These are phyloP conservation scores for Enteromius afrohamiltoni DNA, from an alignment of 2,797 vertebrate genomes.

Conservation along the genomic window DNA sequence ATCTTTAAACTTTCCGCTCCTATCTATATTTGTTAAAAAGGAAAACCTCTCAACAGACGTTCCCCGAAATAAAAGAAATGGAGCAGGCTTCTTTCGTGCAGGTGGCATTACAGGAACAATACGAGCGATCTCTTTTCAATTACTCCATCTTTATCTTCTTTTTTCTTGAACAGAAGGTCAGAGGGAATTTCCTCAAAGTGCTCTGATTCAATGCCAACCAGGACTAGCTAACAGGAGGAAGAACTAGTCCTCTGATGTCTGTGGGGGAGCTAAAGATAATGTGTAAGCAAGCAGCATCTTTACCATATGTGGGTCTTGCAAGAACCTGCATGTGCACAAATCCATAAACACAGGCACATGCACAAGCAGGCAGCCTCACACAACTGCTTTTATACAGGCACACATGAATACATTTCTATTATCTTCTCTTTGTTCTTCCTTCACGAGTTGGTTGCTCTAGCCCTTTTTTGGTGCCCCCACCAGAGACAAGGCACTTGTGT, in stretches of 20 bases:
- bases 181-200: conserved; percentile 62
- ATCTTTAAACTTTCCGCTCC: conserved; percentile 31
- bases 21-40: conserved; percentile 55
- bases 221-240: conserved; percentile 50
- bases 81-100: conserved; percentile 67
- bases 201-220: conserved; percentile 67
- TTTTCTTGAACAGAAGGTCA: conserved; percentile 37
- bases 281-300: conserved; percentile 52
- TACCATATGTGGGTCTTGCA: conserved; percentile 33
- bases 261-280: conserved; percentile 51
- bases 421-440: conserved; percentile 1
- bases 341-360: conserved; percentile 9
- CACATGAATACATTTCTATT: background rate
- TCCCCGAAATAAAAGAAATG: conserved; percentile 66
- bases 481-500: conserved; percentile 16
- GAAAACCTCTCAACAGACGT: conserved; percentile 68
- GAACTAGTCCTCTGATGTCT: conserved; percentile 46
- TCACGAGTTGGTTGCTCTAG: background rate
- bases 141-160: conserved; percentile 56
- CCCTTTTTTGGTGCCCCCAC: conserved; percentile 28
- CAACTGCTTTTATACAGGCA: background rate
- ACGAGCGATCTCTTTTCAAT: conserved; percentile 24
- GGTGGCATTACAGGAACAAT: conserved; percentile 66
- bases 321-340: background rate
- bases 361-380: background rate